Base-by-base conservation (phyloP, 2,797 vertebrate species). In the Acanthis flammea region DNA sequence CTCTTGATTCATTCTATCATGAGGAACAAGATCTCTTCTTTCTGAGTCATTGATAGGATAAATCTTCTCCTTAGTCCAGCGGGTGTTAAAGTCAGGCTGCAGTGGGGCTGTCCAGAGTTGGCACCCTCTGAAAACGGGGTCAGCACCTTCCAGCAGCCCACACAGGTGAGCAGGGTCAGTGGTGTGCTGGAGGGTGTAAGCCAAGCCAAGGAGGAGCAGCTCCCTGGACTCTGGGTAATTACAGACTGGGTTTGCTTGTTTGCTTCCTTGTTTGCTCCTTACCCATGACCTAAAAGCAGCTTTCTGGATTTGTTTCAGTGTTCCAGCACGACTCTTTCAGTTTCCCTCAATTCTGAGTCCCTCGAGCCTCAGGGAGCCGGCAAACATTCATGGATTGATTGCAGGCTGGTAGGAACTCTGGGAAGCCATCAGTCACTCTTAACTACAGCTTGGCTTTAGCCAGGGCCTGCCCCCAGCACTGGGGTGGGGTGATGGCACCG, bases 161-260 rank as follows among this genome's bases (percentile, higher is more conserved):
- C n/a, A 19, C 0, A 0, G 19, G 17, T 6, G 8, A 27, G 68
- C 12, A 27, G 41, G 33, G 57, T 9, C 12, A 27, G 65, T 1
- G 24, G 6, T 1, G 27, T 27, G 50, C 42, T 41, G 76, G 16
- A 61, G 39, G 51, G 17, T 21, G 21, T 11, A 4, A n/a, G 25
- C 8, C 1, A 66, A 33, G 55, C 55, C 44, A 4, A 4, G n/a
- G 7, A 57, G 19, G 35, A 92, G 61, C 76, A 61, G 51, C 37
- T 86, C 62, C 47, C 57, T 9, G 53, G 33, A 41, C 31, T 37
- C 53, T 6, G 7, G 16, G 7, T 35, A 79, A 75, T 71, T 86
- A 86, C 53, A 67, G 72, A 4, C 57, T 45, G 76, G 15, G 11
- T 35, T 61, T 53, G 37, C 23, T 35, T 19, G 12, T 66, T 75